Evolutionary conservation across 2,888 invertebrate genomes (phyloP), one percentile per base, ranked within the genome.

Genomic region (Venusia cambrica): DNA sequence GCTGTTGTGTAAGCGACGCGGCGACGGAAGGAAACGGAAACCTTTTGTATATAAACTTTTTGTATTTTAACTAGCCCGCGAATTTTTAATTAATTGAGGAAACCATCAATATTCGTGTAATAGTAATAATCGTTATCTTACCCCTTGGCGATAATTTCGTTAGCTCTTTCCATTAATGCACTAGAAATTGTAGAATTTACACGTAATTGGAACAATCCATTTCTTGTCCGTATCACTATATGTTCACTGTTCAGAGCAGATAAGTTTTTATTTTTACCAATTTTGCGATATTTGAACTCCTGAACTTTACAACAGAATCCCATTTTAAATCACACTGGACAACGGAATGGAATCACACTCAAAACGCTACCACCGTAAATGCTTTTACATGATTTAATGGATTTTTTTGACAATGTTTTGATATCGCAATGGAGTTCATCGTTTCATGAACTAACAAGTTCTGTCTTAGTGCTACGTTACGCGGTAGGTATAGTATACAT

Each of bases 381-480:
- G n/a, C n/a, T n/a, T n/a, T n/a, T n/a, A 14, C 24, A 13, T 15
- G 4, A 15, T 16, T 11, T 25, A 27, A 2, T 22, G 18, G 15
- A 15, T 29, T 4, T 4, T 12, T 6, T n/a, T n/a, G n/a, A n/a
- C n/a, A n/a, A n/a, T 19, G 10, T n/a, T 13, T 32, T 7, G 22
- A 13, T 13, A 18, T 9, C 22, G 3, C 12, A 22, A 24, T 11
- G 26, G 18, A 15, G 26, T 16, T 30, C 29, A 2, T 20, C 22
- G 25, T 15, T 10, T 33, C 73, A 41, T 66, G 73, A 68, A 62
- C 46, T 41, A 62, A 73, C 73, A 64, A 57, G 73, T 73, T 48
- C 39, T 39, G 24, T n/a, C 22, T 19, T 14, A 25, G 9, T 32
- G 9, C 29, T 12, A 22, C 14, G 30, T 15, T 15, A 9, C n/a